Conservation (phyloP, 2,797 vertebrate species). For the Pipistrellus kuhlii region DNA sequence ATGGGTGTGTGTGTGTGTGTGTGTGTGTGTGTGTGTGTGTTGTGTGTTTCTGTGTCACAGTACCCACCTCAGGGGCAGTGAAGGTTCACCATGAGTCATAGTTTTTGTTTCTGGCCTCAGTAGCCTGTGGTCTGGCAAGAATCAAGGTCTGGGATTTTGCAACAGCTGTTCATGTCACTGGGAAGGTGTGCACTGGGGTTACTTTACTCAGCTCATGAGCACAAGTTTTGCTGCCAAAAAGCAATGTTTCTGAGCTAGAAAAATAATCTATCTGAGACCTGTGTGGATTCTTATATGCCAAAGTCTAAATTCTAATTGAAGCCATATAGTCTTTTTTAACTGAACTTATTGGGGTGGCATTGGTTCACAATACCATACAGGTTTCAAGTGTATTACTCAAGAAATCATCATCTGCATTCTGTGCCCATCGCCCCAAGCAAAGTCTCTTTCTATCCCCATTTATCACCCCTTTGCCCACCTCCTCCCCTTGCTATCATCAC, state of each 20-base stretch:
- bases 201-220: slow-evolving; percentile 50
- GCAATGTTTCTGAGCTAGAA: slow-evolving; percentile 60
- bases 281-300: not conserved
- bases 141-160: slow-evolving; percentile 47
- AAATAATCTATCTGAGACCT: slow-evolving; percentile 43
- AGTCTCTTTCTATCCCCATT: not conserved
- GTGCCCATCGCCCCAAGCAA: not conserved
- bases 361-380: not conserved
- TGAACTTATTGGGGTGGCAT: not conserved
- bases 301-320: not conserved
- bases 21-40: not conserved
- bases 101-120: slow-evolving; percentile 65
- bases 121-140: slow-evolving; percentile 66
- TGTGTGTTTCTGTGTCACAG: no score
- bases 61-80: not conserved
- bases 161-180: slow-evolving; percentile 73
- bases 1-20: not conserved
- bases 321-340: not conserved
- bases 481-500: not conserved
- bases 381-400: not conserved
- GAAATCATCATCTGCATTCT: not conserved
- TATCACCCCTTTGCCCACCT: not conserved
- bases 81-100: slow-evolving; percentile 54
- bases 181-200: slow-evolving; percentile 19
- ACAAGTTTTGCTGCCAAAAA: slow-evolving; percentile 41